These are phyloP conservation scores for Pomatorhinus ruficollis DNA, from an alignment of 2,113 vertebrate genomes.

Conservation along the genomic window DNA sequence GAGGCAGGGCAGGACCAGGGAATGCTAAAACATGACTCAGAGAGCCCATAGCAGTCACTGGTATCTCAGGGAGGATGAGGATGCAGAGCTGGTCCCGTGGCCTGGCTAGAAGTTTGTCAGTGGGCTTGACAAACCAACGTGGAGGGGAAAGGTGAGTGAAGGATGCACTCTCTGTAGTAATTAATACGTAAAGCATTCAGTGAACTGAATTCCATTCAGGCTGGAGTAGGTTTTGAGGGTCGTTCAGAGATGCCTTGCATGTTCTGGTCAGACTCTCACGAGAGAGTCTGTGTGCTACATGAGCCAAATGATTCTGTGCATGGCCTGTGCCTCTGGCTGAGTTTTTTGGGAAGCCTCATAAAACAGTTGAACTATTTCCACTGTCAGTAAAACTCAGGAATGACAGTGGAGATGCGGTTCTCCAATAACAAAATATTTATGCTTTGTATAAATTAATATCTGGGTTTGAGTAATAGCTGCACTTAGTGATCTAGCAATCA, in stretches of 20 bases:
- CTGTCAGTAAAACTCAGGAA: not conserved
- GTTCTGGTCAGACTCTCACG: not conserved
- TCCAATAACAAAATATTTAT: not conserved
- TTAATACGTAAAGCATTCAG: not conserved
- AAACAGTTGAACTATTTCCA: not conserved
- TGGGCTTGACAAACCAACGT: not conserved
- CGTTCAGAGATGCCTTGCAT: not conserved
- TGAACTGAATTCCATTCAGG: too few relatives aligned
- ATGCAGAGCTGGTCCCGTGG: not conserved
- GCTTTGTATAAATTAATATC: not conserved
- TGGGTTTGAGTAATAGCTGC: not conserved
- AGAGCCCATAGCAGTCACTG: not conserved
- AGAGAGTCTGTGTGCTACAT: accelerated
- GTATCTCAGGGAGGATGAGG: not conserved
- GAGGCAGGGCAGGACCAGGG: not conserved
- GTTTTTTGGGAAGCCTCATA: not conserved
- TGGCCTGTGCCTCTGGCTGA: not conserved
- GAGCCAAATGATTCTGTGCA: not conserved
- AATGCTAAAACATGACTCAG: not conserved
- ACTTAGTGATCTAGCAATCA: not conserved
- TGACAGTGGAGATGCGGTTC: not conserved
- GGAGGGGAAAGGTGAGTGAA: not conserved
- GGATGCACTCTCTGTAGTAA: not conserved
- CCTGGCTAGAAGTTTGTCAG: not conserved
- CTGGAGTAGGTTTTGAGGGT: not conserved